These are phyloP conservation scores for Rhopalosiphum padi DNA, from an alignment of 1,140 invertebrate species.

Conservation along the genomic window DNA sequence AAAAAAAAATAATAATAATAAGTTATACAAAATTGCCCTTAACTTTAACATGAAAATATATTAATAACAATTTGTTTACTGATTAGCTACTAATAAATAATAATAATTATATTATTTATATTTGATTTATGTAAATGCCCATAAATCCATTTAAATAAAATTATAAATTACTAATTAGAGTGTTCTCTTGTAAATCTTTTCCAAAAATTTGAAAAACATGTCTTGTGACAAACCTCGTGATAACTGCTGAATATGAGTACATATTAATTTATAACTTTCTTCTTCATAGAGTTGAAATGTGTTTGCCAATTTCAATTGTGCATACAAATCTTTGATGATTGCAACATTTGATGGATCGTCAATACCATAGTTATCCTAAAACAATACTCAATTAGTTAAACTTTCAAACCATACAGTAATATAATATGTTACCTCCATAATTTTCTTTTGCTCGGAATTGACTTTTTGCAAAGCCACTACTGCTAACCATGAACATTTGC, in stretches of 20 bases:
- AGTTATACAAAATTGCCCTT: background rate
- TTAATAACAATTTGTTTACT: background rate
- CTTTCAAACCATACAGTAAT: background rate
- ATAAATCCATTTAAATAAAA: background rate
- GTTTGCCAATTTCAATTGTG: constrained; percentile 78
- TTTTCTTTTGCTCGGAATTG: constrained; percentile 74
- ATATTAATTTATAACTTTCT: constrained; percentile 81
- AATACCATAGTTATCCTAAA: constrained; percentile 79
- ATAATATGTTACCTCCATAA: constrained; percentile 70
- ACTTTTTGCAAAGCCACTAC: constrained; percentile 86
- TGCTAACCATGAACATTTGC: constrained; percentile 95
- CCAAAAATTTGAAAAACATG: constrained; percentile 81
- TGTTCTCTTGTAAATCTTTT: constrained; percentile 74
- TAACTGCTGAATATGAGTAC: constrained; percentile 84
- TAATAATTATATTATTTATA: constrained; percentile 1
- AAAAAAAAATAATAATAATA: constrained; percentile 10
- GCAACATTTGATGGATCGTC: constrained; percentile 73
- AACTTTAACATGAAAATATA: constrained; percentile 6
- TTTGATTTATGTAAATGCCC: background rate
- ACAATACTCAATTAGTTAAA: constrained; percentile 59
- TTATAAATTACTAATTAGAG: background rate
- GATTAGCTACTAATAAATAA: background rate
- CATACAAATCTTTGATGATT: constrained; percentile 80
- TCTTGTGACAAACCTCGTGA: constrained; percentile 82
- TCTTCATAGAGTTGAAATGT: constrained; percentile 87